Evolutionary conservation across 2,797 vertebrate genomes (phyloP).

Genomic region (Sebastes minor): DNA sequence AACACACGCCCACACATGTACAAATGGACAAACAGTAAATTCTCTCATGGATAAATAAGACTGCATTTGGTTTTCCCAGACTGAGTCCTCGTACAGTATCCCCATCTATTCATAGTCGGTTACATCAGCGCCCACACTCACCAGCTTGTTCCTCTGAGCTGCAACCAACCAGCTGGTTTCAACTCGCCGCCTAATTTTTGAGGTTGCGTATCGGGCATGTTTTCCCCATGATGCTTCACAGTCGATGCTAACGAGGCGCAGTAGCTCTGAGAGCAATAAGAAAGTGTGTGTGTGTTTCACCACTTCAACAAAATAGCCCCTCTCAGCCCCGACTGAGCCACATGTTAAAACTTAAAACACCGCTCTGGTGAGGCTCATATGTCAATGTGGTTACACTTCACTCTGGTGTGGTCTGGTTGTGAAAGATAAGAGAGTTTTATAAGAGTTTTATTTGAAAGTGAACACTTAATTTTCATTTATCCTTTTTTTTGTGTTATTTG

Average conservation of each 20-base stretch:
- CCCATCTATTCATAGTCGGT: conserved; percentile 60
- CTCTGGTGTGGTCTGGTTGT: conserved; percentile 46
- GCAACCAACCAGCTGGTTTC: conserved; percentile 59
- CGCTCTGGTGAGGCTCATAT: conserved; percentile 16
- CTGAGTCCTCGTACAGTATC: conserved; percentile 29
- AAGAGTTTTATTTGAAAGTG: conserved; percentile 2
- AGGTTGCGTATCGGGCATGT: conserved; percentile 46
- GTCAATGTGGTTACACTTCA: conserved; percentile 8
- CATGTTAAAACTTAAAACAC: conserved; percentile 33
- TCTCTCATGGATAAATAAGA: conserved; percentile 11
- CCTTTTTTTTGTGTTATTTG: not conserved
- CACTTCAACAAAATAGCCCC: conserved; percentile 28
- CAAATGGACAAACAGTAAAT: conserved; percentile 16
- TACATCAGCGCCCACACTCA: conserved; percentile 59
- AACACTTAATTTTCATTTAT: not conserved
- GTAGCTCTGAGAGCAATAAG: conserved; percentile 28
- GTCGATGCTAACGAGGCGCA: conserved; percentile 39
- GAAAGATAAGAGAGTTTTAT: conserved; percentile 23
- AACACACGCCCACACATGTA: conserved; percentile 16
- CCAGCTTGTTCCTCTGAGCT: conserved; percentile 55
- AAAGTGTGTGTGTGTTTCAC: conserved; percentile 33
- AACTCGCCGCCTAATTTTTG: conserved; percentile 57
- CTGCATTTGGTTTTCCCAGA: conserved; percentile 9
- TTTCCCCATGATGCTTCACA: conserved; percentile 49
- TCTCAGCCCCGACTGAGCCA: conserved; percentile 7